These are phyloP conservation scores for Chaitophorus viminalis DNA, from an alignment of 2,888 invertebrate species.

Conservation along the genomic window DNA sequence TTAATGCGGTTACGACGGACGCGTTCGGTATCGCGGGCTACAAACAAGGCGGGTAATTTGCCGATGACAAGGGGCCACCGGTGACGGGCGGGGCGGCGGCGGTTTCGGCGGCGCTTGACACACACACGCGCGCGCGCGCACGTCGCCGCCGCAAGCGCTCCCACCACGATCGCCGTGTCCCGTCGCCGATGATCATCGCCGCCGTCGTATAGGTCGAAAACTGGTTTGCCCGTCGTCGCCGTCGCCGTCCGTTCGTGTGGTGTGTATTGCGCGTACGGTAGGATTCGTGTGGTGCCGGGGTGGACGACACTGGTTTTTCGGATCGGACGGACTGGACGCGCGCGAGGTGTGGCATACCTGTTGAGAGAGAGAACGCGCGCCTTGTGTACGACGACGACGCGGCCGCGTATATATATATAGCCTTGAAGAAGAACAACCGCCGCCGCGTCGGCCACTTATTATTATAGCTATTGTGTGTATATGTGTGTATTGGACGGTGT, in stretches of 20 bases:
- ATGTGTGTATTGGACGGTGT: conserved; percentile 43
- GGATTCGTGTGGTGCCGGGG: conserved; percentile 47
- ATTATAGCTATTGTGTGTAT: conserved; percentile 41
- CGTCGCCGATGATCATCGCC: conserved; percentile 12
- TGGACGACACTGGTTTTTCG: conserved; percentile 62
- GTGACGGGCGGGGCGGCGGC: conserved; percentile 48
- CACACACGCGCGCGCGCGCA: conserved; percentile 33
- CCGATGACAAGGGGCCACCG: conserved; percentile 59
- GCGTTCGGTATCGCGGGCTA: conserved; percentile 63
- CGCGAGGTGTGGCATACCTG: conserved; percentile 62
- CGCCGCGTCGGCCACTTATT: conserved; percentile 56
- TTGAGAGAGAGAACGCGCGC: conserved; percentile 48
- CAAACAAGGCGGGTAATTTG: conserved; percentile 61
- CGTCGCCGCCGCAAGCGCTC: conserved; percentile 52
- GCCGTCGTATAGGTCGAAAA: conserved; percentile 58
- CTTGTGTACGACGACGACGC: conserved; percentile 3
- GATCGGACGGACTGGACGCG: conserved; percentile 60
- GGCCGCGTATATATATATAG: too few species aligned
- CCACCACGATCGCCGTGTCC: conserved; percentile 27
- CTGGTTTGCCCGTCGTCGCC: conserved; percentile 62
- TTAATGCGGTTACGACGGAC: conserved; percentile 62
- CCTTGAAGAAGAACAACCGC: conserved; percentile 62
- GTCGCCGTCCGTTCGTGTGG: conserved; percentile 11
- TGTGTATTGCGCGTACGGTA: neutral
- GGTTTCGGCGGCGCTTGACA: conserved; percentile 57